Conservation (phyloP, 2,113 vertebrate genomes). For the Rhabdornis inornatus region DNA sequence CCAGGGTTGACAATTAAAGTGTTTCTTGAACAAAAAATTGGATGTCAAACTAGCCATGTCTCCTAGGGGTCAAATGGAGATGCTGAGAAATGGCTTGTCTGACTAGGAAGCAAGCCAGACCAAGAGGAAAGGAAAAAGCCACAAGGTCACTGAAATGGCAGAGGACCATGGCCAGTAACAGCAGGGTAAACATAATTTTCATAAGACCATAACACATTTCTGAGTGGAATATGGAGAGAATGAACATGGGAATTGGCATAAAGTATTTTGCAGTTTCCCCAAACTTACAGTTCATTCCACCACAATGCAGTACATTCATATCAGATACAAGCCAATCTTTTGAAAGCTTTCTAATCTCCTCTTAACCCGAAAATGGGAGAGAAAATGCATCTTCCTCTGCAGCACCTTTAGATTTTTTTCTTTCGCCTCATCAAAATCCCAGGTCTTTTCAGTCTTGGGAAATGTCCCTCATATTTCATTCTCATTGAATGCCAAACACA, state of each 20-base stretch:
- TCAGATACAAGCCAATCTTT: neutral
- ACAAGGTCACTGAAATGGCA: neutral
- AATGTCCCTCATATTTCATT: neutral
- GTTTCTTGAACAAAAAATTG: neutral
- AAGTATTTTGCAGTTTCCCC: neutral
- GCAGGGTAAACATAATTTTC: rapidly evolving
- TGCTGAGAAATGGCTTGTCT: neutral
- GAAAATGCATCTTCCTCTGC: neutral
- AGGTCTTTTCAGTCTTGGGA: neutral
- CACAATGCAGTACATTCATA: neutral
- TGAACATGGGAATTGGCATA: neutral
- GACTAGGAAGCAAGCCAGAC: neutral
- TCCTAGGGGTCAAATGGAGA: neutral
- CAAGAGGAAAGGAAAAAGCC: neutral
- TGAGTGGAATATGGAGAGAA: neutral
- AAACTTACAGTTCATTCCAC: neutral
- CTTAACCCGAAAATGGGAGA: neutral
- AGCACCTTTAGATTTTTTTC: neutral
- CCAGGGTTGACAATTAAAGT: neutral
- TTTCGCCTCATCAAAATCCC: neutral
- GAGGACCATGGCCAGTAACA: neutral
- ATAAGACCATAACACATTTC: neutral
- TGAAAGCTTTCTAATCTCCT: neutral
- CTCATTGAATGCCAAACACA: neutral
- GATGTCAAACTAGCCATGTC: neutral